These are phyloP conservation scores for Tolmerus cingulatus DNA, from an alignment of 2,888 invertebrate genomes.

Conservation along the genomic window DNA sequence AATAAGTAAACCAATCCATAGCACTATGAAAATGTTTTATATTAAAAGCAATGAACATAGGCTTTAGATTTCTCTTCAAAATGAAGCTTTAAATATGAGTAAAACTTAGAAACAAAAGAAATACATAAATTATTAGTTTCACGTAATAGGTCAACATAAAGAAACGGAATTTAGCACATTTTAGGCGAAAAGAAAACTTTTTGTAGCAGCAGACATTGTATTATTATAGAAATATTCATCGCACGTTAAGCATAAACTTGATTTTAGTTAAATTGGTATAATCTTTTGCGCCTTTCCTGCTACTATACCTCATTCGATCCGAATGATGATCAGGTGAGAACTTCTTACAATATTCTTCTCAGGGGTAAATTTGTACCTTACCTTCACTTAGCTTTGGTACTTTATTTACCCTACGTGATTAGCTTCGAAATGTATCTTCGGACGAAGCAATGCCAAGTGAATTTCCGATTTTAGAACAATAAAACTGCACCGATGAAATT, in stretches of 20 bases:
- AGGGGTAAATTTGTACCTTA: slow-evolving; percentile 8
- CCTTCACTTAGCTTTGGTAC: slow-evolving; percentile 1
- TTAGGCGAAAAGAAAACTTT: neutral
- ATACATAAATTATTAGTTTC: neutral
- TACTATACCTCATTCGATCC: neutral
- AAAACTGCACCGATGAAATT: neutral
- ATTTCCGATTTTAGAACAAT: slow-evolving; percentile 6
- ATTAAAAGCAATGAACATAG: no score
- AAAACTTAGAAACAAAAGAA: neutral
- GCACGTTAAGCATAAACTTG: neutral
- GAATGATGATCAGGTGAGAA: neutral
- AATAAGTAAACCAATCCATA: no score
- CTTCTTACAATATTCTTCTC: slow-evolving; percentile 4
- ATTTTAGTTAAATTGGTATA: neutral
- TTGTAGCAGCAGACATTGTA: neutral
- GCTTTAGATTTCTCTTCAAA: no score
- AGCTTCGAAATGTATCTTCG: neutral
- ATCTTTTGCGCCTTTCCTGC: neutral
- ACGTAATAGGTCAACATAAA: neutral
- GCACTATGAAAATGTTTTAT: no score
- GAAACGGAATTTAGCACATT: neutral
- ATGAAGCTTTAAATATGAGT: no score
- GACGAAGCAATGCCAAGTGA: neutral
- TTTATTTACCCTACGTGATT: slow-evolving; percentile 12
- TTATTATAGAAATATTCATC: neutral